phyloP scores from a whole-genome alignment of 2,113 vertebrate genomes.

The Macrotus californicus region DNA sequence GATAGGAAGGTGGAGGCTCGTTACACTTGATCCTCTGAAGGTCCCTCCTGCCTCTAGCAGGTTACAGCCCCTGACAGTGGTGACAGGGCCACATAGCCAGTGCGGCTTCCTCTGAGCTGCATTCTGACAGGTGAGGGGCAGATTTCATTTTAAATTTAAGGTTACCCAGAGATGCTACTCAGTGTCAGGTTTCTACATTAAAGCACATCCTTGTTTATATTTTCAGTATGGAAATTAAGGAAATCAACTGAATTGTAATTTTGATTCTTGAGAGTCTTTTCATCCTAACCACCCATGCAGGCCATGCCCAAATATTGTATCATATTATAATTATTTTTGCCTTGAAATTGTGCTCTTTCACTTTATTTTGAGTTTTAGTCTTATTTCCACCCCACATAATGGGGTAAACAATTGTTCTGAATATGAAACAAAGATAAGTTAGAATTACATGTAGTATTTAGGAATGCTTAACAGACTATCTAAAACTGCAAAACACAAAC shows the following conservation, averaged over 20 bases:
- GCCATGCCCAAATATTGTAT: too few species aligned
- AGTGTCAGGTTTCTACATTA: background rate
- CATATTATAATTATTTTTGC: background rate
- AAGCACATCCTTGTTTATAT: background rate
- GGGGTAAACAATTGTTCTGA: background rate
- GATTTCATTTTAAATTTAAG: background rate
- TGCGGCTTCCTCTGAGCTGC: too few species aligned
- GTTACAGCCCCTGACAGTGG: rapidly evolving
- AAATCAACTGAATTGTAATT: background rate
- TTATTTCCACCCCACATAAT: background rate
- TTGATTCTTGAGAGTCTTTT: background rate
- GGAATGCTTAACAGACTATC: background rate
- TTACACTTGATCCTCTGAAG: background rate
- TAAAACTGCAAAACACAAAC: background rate
- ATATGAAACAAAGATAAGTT: background rate
- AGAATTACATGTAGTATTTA: background rate
- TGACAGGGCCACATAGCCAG: rapidly evolving
- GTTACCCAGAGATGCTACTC: background rate
- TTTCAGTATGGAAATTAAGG: background rate
- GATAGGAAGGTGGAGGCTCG: background rate
- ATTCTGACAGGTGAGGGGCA: background rate
- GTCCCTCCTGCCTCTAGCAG: background rate
- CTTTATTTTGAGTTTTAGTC: background rate
- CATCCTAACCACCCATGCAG: background rate
- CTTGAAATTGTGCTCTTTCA: background rate